Evolutionary conservation across 1,140 invertebrate species (phyloP).

Genomic region (Agrilus planipennis): DNA sequence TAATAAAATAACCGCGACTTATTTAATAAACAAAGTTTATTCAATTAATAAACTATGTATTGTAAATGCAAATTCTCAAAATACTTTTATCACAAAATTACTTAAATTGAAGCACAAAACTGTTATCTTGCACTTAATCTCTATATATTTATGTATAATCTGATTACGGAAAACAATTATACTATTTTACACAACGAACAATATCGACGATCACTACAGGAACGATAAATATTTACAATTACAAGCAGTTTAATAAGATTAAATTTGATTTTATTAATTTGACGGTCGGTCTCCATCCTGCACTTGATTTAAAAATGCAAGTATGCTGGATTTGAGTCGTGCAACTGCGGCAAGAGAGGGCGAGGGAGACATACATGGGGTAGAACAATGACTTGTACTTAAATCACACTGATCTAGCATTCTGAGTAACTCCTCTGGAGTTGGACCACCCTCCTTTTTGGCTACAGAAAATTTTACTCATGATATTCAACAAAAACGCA

Average conservation of each 20-base stretch:
- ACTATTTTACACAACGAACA: too few species aligned
- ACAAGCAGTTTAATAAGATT: conserved; percentile 1
- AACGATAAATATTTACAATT: neutral
- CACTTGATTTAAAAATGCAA: conserved; percentile 58
- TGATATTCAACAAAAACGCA: neutral
- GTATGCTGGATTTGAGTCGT: conserved; percentile 59
- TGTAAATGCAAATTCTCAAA: too few species aligned
- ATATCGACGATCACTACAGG: too few species aligned
- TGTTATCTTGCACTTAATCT: too few species aligned
- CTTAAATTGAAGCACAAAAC: too few species aligned
- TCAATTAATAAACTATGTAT: too few species aligned
- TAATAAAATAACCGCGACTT: too few species aligned
- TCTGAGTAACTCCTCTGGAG: conserved; percentile 76
- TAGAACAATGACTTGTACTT: conserved; percentile 69
- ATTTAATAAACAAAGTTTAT: too few species aligned
- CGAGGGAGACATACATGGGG: conserved; percentile 66
- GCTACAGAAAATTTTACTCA: conserved; percentile 20
- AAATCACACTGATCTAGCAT: conserved; percentile 90
- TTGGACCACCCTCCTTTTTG: conserved; percentile 68
- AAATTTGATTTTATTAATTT: conserved; percentile 9
- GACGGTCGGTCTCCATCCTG: conserved; percentile 32
- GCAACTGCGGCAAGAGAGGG: conserved; percentile 50
- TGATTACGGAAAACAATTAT: too few species aligned
- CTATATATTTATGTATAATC: too few species aligned
- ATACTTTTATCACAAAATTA: too few species aligned